Percentiles rank a stretch among this genome's conserved stretches.
phyloP scores from a whole-genome alignment of 1,140 invertebrate genomes.

The Cyclargus thomasi region DNA sequence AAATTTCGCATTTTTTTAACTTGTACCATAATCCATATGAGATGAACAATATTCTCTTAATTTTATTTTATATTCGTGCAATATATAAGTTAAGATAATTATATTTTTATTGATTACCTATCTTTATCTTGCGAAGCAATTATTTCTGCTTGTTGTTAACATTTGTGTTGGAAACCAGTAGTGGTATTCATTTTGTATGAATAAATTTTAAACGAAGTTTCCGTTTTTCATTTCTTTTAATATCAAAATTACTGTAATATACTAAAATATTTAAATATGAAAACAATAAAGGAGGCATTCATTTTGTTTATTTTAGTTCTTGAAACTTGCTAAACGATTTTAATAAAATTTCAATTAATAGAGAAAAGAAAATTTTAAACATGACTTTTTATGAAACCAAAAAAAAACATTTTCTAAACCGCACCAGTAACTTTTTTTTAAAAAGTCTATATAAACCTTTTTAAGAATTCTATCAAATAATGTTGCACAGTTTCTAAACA shows the following conservation, averaged over 20 bases:
- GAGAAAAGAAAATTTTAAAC: too few relatives aligned
- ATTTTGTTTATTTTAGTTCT: too few relatives aligned
- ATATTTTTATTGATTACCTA: slow-evolving; percentile 10
- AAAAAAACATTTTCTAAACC: too few relatives aligned
- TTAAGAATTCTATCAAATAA: too few relatives aligned
- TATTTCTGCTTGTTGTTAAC: slow-evolving; percentile 48
- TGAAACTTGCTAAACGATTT: too few relatives aligned
- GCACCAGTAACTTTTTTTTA: too few relatives aligned
- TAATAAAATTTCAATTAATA: too few relatives aligned
- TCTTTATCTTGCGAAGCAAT: slow-evolving; percentile 50
- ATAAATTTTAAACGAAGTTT: slow-evolving; percentile 57
- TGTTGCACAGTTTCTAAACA: too few relatives aligned
- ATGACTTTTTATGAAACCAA: too few relatives aligned
- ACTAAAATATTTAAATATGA: neutral
- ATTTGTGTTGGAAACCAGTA: slow-evolving; percentile 51
- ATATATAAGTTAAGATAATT: slow-evolving; percentile 28
- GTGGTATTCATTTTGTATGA: slow-evolving; percentile 62
- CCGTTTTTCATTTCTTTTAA: slow-evolving; percentile 28
- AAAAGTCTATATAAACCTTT: too few relatives aligned
- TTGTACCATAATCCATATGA: neutral
- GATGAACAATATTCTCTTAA: slow-evolving; percentile 17
- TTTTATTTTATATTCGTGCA: slow-evolving; percentile 27
- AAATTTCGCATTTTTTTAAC: too few relatives aligned
- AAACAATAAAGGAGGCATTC: too few relatives aligned
- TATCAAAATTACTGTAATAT: neutral